Evolutionary conservation across 2,888 invertebrate genomes (phyloP).

Genomic region (Watsonalla binaria): DNA sequence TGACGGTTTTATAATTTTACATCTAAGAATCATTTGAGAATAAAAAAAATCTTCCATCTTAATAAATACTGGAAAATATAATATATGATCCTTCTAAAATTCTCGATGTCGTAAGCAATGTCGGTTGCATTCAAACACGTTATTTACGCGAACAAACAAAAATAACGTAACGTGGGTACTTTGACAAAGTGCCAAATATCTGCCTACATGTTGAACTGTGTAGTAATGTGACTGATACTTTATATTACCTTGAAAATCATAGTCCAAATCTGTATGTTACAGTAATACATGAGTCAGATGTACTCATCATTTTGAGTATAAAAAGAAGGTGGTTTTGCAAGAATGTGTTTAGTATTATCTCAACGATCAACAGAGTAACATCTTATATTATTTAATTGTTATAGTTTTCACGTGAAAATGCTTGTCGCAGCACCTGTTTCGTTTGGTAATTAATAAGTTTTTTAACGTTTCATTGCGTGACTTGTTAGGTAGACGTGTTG

Average conservation of each 20-base stretch:
- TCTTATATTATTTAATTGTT: constrained; percentile 2
- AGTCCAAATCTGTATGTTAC: no score
- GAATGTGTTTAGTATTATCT: not conserved
- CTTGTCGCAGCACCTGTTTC: constrained; percentile 22
- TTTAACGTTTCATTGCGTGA: not conserved
- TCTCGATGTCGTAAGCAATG: no score
- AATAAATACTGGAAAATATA: no score
- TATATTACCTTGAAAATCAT: not conserved
- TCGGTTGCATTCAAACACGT: no score
- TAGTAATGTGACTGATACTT: not conserved
- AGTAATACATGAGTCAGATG: no score
- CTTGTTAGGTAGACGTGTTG: not conserved
- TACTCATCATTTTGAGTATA: no score
- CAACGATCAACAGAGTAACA: not conserved
- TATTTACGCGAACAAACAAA: not conserved
- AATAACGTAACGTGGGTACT: not conserved
- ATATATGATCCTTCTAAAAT: no score
- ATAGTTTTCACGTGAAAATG: constrained; percentile 13
- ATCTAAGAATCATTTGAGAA: no score
- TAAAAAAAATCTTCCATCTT: no score
- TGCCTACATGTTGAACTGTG: not conserved
- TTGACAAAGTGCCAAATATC: constrained; percentile 1
- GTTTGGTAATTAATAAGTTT: constrained; percentile 16
- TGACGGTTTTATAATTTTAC: no score
- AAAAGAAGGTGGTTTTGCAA: no score